phyloP scores from a whole-genome alignment of 2,888 invertebrate genomes.

The Idaea straminata region DNA sequence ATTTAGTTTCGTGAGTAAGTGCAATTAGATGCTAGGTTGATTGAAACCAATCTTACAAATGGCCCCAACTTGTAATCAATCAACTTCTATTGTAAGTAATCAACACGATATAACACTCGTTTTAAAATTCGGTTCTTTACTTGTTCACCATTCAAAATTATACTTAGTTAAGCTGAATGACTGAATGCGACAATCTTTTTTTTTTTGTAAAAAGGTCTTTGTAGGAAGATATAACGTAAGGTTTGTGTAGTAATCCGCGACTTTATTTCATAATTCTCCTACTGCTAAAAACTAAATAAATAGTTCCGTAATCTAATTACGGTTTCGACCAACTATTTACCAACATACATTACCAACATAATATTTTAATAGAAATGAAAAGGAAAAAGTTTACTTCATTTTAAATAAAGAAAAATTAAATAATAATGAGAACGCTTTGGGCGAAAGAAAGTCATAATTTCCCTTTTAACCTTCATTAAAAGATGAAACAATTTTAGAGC shows the following conservation, averaged over 20 bases:
- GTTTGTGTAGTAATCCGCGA: no score
- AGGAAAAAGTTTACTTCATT: neutral
- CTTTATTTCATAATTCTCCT: no score
- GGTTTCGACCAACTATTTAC: no score
- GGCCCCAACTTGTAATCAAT: neutral
- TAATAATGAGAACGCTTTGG: neutral
- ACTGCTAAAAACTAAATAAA: no score
- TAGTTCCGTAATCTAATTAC: no score
- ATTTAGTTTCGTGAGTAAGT: neutral
- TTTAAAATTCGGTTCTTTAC: neutral
- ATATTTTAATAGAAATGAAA: neutral
- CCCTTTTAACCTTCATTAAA: neutral
- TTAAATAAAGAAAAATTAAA: neutral
- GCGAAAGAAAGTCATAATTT: neutral
- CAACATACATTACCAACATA: no score
- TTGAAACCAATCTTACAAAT: conserved; percentile 1
- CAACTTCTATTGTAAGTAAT: neutral
- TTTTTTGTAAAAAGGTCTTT: no score
- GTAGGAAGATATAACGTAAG: no score
- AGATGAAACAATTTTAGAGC: neutral
- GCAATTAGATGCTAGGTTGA: neutral
- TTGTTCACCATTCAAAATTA: no score
- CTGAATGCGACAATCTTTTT: no score
- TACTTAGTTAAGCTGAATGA: no score
- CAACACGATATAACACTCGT: neutral